Conservation (phyloP, 2,113 vertebrate genomes). For the Daboia siamensis region DNA sequence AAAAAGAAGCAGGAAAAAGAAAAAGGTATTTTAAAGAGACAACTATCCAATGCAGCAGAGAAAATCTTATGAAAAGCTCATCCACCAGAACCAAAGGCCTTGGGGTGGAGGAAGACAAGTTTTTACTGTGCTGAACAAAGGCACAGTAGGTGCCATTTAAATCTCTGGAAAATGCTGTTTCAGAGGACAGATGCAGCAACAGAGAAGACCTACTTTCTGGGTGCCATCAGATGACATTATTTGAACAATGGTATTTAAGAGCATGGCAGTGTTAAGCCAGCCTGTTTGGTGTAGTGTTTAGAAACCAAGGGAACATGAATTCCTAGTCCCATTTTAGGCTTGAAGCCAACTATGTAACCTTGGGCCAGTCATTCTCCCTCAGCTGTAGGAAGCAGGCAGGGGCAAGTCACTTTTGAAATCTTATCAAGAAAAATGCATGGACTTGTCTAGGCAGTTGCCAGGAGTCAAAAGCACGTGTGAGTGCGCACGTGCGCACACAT, state of each 20-base stretch:
- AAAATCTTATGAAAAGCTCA: not conserved
- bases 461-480: not conserved
- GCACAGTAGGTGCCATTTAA: not conserved
- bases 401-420: not conserved
- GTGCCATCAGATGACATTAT: not conserved
- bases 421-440: not conserved
- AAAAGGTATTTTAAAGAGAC: not conserved
- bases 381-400: not conserved
- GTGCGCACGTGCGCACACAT: rapidly evolving
- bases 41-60: not conserved
- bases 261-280: not conserved
- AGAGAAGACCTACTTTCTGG: not conserved
- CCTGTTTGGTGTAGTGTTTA: not conserved
- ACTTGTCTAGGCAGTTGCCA: not conserved
- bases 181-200: not conserved
- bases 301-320: not conserved
- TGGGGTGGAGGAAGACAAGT: not conserved
- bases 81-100: not conserved
- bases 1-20: not conserved
- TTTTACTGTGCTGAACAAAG: not conserved
- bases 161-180: not conserved
- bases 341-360: not conserved
- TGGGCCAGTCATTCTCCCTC: not conserved
- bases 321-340: not conserved
- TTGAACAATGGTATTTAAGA: not conserved